Percentiles rank a stretch among this genome's conserved stretches.
phyloP scores from a whole-genome alignment of 2,888 invertebrate species.

The Mythimna loreyi region DNA sequence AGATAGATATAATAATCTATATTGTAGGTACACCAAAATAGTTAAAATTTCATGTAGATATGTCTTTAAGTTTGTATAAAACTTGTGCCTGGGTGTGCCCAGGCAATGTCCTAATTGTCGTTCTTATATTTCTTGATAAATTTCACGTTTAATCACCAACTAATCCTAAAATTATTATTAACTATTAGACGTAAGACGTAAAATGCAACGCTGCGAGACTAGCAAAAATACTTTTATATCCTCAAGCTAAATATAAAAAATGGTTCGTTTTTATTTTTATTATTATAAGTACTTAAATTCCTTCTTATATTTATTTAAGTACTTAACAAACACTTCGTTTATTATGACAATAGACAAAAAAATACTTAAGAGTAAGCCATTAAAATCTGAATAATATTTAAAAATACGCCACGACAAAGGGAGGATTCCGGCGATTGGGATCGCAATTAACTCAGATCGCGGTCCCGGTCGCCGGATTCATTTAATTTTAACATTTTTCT shows the following conservation, averaged over 20 bases:
- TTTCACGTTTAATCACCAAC: neutral
- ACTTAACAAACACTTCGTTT: neutral
- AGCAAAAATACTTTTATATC: slow-evolving; percentile 40
- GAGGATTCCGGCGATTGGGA: too few relatives aligned
- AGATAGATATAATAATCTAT: too few relatives aligned
- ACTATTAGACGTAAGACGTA: slow-evolving; percentile 14
- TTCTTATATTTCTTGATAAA: neutral
- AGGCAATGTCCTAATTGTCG: neutral
- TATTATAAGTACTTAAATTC: neutral
- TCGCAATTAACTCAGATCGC: too few relatives aligned
- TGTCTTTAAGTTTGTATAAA: too few relatives aligned
- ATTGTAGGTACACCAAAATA: too few relatives aligned
- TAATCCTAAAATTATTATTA: neutral
- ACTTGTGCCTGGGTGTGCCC: neutral
- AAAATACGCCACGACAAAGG: slow-evolving; percentile 31
- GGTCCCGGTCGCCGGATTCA: too few relatives aligned
- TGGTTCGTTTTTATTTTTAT: slow-evolving; percentile 24
- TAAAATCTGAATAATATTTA: slow-evolving; percentile 8
- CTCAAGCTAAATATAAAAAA: slow-evolving; percentile 13
- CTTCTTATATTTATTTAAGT: neutral
- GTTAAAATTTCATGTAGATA: too few relatives aligned
- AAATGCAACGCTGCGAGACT: slow-evolving; percentile 59
- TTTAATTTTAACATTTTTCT: too few relatives aligned
- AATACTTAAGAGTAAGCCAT: neutral
- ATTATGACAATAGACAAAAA: too few relatives aligned